These are phyloP conservation scores for Tamias sibiricus DNA, from an alignment of 2,113 vertebrate genomes.

Conservation along the genomic window DNA sequence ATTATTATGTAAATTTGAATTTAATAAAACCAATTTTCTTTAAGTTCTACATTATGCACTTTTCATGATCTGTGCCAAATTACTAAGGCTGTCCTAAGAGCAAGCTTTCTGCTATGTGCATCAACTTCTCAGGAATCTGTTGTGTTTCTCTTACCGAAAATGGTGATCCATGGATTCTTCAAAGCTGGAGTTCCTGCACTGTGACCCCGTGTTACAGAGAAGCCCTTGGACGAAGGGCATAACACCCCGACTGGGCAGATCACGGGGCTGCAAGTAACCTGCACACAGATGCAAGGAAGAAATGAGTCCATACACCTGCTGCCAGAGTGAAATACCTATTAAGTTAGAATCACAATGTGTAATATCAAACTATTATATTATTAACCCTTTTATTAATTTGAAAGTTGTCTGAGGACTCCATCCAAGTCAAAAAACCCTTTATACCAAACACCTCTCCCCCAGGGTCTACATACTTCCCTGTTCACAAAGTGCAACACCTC, in stretches of 20 bases:
- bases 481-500: fast-evolving
- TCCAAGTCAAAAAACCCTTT: not conserved
- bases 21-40: not conserved
- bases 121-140: fast-evolving
- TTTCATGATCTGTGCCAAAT: not conserved
- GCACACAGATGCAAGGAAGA: conserved; percentile 30
- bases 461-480: not conserved
- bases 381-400: not conserved
- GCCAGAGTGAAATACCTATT: fast-evolving
- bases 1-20: not conserved
- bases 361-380: too few species aligned
- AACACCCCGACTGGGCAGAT: conserved; percentile 84
- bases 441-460: too few species aligned
- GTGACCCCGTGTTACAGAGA: conserved; percentile 85
- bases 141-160: conserved; percentile 59
- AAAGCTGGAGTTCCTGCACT: conserved; percentile 81
- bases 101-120: fast-evolving
- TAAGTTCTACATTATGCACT: not conserved
- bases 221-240: conserved; percentile 85
- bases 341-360: fast-evolving
- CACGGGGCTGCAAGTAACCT: conserved; percentile 88
- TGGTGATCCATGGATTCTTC: not conserved
- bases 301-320: fast-evolving
- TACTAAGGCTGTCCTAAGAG: not conserved
- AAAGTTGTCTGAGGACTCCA: not conserved